Evolutionary conservation across 2,888 invertebrate species (phyloP).

Genomic region (Agrilus mali): DNA sequence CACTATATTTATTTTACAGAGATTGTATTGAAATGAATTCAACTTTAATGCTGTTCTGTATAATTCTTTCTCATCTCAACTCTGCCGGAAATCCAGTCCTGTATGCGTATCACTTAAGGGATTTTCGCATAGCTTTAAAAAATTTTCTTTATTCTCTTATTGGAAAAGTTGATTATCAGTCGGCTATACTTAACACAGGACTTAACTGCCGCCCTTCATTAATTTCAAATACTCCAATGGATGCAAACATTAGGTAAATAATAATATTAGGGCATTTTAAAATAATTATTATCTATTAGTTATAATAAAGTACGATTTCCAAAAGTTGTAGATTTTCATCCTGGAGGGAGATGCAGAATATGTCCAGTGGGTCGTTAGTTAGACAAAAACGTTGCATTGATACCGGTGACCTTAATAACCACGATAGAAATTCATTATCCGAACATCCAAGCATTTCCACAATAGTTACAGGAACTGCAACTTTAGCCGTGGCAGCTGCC

Average conservation of each 20-base stretch:
- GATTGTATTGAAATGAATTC: constrained; percentile 44
- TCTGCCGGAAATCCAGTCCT: constrained; percentile 86
- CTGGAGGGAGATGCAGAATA: not conserved
- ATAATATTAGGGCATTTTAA: not conserved
- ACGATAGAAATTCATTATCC: not conserved
- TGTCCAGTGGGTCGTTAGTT: not conserved
- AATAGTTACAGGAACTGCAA: constrained; percentile 28
- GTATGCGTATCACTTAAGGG: constrained; percentile 85
- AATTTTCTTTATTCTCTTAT: constrained; percentile 50
- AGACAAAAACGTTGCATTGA: too few species aligned
- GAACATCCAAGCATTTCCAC: constrained; percentile 9
- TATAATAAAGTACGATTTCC: not conserved
- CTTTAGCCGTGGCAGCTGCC: constrained; percentile 27
- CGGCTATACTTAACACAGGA: constrained; percentile 18
- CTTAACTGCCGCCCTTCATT: constrained; percentile 30
- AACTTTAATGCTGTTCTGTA: constrained; percentile 64
- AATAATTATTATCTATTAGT: too few species aligned
- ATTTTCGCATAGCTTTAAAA: constrained; percentile 70
- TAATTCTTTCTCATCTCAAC: constrained; percentile 86
- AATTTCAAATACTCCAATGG: constrained; percentile 18
- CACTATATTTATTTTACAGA: too few species aligned
- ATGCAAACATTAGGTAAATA: constrained; percentile 7
- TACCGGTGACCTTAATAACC: too few species aligned
- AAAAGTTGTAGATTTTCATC: not conserved
- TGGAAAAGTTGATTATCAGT: constrained; percentile 23